These are phyloP conservation scores for Amiota mariae DNA, from an alignment of 2,888 invertebrate genomes.

Conservation along the genomic window DNA sequence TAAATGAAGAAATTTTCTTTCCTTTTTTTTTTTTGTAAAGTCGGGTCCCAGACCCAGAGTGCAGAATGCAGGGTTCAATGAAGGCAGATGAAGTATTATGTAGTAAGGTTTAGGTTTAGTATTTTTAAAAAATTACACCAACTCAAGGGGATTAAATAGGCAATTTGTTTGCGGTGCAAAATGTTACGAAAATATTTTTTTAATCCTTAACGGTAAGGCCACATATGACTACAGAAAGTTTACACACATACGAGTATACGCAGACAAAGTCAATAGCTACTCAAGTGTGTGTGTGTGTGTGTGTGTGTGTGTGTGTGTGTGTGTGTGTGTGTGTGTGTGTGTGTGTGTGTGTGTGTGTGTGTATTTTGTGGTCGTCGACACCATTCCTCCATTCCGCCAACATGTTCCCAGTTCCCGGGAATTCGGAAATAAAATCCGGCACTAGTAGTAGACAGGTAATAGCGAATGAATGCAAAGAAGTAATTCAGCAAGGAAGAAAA, in stretches of 20 bases:
- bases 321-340: too few relatives aligned
- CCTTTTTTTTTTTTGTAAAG: too few relatives aligned
- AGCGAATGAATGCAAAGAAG: background rate
- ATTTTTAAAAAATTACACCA: constrained; percentile 23
- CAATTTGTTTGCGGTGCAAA: constrained; percentile 31
- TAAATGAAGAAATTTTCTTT: too few relatives aligned
- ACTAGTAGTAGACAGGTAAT: background rate
- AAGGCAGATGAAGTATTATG: too few relatives aligned
- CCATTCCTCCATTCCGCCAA: too few relatives aligned
- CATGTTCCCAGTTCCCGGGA: too few relatives aligned
- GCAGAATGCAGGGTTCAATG: background rate
- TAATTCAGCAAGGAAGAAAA: background rate
- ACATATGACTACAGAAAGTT: background rate
- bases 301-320: too few relatives aligned
- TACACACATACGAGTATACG: background rate
- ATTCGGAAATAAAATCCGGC: too few relatives aligned
- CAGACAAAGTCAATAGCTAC: constrained; percentile 1
- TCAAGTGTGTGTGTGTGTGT: constrained; percentile 10
- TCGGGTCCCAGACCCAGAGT: too few relatives aligned
- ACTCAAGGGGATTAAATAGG: constrained; percentile 29
- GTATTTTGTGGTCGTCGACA: background rate
- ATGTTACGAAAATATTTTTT: constrained; percentile 29
- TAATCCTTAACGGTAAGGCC: constrained; percentile 19
- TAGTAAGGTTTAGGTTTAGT: background rate
- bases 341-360: too few relatives aligned